phyloP scores from a whole-genome alignment of 2,888 invertebrate species.

The Rotaria magnacalcarata region DNA sequence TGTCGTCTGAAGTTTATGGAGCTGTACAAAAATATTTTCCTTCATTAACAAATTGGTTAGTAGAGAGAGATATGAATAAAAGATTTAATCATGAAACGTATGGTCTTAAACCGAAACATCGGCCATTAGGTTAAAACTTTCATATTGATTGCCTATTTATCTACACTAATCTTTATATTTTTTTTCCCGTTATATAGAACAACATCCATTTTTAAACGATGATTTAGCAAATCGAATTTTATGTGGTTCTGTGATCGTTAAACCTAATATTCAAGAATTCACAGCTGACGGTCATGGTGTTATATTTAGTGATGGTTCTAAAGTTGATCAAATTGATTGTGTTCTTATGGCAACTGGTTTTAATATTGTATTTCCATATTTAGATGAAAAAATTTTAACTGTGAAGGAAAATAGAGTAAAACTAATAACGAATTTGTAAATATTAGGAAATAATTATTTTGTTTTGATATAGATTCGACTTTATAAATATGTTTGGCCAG shows the following conservation, averaged over 20 bases:
- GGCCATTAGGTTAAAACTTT: slow-evolving; percentile 35
- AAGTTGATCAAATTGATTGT: slow-evolving; percentile 54
- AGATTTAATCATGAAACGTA: slow-evolving; percentile 58
- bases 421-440: not conserved
- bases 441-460: slow-evolving; percentile 37
- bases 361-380: slow-evolving; percentile 56
- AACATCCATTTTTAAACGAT: slow-evolving; percentile 59
- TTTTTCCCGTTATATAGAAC: slow-evolving; percentile 47
- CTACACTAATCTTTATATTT: not conserved
- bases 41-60: slow-evolving; percentile 47
- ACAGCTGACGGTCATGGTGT: slow-evolving; percentile 49
- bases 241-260: slow-evolving; percentile 55
- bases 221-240: slow-evolving; percentile 58
- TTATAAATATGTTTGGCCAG: slow-evolving; percentile 59
- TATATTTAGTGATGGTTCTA: slow-evolving; percentile 53
- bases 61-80: slow-evolving; percentile 50
- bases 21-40: slow-evolving; percentile 16
- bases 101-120: slow-evolving; percentile 57
- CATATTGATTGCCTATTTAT: not conserved
- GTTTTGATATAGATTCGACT: slow-evolving; percentile 51
- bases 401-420: slow-evolving; percentile 46
- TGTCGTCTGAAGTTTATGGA: slow-evolving; percentile 48
- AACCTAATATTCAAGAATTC: slow-evolving; percentile 52
- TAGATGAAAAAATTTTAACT: slow-evolving; percentile 52
- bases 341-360: slow-evolving; percentile 56